These are phyloP conservation scores for Sciaenops ocellatus DNA, from an alignment of 2,797 vertebrate genomes.

Conservation along the genomic window DNA sequence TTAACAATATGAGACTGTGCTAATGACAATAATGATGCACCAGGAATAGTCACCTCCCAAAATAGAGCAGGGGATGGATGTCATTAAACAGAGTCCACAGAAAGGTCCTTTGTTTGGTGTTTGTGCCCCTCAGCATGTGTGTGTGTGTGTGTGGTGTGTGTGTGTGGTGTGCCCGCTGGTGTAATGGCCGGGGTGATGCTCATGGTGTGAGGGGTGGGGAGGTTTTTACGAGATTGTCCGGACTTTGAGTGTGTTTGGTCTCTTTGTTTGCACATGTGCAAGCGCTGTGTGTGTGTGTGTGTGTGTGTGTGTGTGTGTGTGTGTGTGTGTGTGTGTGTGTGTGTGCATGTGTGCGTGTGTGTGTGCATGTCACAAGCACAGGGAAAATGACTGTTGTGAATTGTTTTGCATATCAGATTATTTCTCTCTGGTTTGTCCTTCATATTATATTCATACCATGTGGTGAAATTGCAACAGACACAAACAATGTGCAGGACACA, in stretches of 20 bases:
- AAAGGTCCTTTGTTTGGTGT: constrained; percentile 68
- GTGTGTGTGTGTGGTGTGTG: constrained; percentile 31
- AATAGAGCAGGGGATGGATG: constrained; percentile 69
- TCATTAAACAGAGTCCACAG: constrained; percentile 64
- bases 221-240: constrained; percentile 1
- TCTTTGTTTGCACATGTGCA: constrained; percentile 38
- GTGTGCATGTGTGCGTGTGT: not conserved
- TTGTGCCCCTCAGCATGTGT: constrained; percentile 22
- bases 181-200: constrained; percentile 2
- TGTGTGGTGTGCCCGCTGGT: not conserved
- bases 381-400: not conserved
- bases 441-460: too few relatives aligned
- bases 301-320: not conserved
- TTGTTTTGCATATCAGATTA: not conserved
- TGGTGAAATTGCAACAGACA: not conserved
- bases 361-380: constrained; percentile 23
- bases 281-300: not conserved
- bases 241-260: constrained; percentile 34
- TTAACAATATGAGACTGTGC: constrained; percentile 60
- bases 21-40: constrained; percentile 74
- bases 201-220: not conserved
- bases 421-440: not conserved
- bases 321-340: constrained; percentile 3
- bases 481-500: not conserved
- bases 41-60: constrained; percentile 69